Conservation (phyloP, 2,797 vertebrate genomes). For the Kryptopterus vitreolus region DNA sequence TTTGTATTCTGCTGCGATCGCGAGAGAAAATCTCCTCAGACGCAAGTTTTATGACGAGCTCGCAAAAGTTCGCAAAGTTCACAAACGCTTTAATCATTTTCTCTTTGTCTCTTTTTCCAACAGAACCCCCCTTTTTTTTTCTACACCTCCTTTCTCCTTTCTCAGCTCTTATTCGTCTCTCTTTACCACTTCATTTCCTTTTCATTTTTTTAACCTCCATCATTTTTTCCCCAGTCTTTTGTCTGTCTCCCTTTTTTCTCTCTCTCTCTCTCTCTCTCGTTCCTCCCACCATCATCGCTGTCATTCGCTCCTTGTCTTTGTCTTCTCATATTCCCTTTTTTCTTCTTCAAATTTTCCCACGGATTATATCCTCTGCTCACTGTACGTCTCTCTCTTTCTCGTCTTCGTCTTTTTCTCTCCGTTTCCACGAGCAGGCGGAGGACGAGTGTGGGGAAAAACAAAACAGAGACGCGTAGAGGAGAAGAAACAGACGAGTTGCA, state of each 20-base stretch:
- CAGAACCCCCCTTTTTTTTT: neutral
- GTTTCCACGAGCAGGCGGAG: constrained; percentile 12
- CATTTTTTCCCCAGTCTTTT: neutral
- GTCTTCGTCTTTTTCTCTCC: neutral
- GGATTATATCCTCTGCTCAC: neutral
- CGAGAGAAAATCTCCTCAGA: neutral
- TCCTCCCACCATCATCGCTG: neutral
- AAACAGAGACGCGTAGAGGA: constrained; percentile 24
- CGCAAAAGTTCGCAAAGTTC: constrained; percentile 1
- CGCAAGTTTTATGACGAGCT: neutral
- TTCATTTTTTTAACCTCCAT: neutral
- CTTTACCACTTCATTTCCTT: neutral
- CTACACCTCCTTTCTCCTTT: neutral
- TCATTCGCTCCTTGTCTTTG: neutral
- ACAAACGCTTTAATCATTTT: neutral
- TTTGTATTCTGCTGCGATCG: neutral
- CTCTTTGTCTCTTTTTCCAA: neutral
- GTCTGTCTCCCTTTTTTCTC: neutral
- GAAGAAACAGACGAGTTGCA: constrained; percentile 62
- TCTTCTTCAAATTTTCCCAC: neutral
- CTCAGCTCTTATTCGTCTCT: neutral
- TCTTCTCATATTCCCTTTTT: neutral
- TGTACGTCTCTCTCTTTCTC: neutral
- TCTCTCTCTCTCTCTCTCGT: neutral
- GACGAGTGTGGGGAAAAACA: constrained; percentile 16